These are phyloP conservation scores for Axis porcinus DNA, from an alignment of 2,113 vertebrate genomes.

Conservation along the genomic window DNA sequence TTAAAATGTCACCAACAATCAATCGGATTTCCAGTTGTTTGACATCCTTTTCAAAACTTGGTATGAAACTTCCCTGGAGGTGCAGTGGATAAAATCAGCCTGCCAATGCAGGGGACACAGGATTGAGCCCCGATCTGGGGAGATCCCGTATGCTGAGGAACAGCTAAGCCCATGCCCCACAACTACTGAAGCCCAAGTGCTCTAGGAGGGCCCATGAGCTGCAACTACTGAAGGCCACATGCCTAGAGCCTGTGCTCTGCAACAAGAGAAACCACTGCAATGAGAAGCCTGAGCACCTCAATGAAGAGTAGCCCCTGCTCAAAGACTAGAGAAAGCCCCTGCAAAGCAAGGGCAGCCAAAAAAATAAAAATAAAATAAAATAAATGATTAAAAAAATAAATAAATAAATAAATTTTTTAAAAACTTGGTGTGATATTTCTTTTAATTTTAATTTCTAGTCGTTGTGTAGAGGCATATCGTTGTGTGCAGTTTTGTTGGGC, in stretches of 20 bases:
- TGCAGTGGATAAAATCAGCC: not conserved
- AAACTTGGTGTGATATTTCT: not conserved
- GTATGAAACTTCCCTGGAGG: not conserved
- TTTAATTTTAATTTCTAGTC: slow-evolving; percentile 24
- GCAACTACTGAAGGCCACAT: not conserved
- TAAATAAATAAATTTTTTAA: not conserved
- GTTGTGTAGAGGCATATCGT: not conserved
- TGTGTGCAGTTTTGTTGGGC: not conserved
- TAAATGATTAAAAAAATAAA: not conserved
- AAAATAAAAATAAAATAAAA: not conserved
- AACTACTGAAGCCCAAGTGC: not conserved
- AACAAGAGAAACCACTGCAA: not conserved
- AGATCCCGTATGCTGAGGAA: not conserved
- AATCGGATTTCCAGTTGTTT: not conserved
- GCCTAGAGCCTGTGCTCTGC: not conserved
- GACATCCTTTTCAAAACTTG: not conserved
- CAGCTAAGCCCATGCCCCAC: not conserved
- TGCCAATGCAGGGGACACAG: not conserved
- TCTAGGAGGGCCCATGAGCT: not conserved
- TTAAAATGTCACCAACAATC: not conserved
- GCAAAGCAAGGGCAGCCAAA: not conserved
- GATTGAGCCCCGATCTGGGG: not conserved
- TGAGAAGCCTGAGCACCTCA: not conserved
- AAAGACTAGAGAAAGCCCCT: not conserved
- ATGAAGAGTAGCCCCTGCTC: not conserved